Evolutionary conservation across 2,113 vertebrate species (phyloP).

Genomic region (Coturnix japonica): DNA sequence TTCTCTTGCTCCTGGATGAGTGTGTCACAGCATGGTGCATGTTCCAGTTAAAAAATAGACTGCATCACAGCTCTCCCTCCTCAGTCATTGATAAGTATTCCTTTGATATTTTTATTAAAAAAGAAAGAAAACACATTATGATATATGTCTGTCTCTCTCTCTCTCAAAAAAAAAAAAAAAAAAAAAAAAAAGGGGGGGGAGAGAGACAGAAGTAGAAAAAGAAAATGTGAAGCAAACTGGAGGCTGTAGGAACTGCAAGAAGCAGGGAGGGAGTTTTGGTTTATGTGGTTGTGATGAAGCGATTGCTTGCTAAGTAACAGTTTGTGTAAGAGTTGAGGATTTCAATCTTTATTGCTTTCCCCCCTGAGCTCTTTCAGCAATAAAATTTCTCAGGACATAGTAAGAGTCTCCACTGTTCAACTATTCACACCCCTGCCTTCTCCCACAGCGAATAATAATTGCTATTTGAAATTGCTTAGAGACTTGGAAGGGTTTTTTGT

Average conservation of each 20-base stretch:
- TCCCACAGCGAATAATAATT: not conserved
- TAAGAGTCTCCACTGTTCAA: not conserved
- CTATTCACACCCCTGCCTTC: not conserved
- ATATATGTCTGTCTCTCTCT: slow-evolving; percentile 57
- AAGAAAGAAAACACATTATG: slow-evolving; percentile 74
- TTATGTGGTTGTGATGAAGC: slow-evolving; percentile 10
- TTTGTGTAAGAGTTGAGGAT: not conserved
- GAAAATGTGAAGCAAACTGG: not conserved
- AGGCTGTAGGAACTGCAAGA: slow-evolving; percentile 7
- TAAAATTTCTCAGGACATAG: not conserved
- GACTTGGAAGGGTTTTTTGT: not conserved
- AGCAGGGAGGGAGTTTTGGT: not conserved
- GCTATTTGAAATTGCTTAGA: not conserved
- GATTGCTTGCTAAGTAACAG: not conserved
- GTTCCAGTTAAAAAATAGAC: slow-evolving; percentile 82
- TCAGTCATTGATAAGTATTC: slow-evolving; percentile 74
- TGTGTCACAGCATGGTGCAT: slow-evolving; percentile 79
- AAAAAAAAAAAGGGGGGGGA: slow-evolving; percentile 16
- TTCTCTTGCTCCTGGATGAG: slow-evolving; percentile 78
- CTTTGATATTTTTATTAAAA: slow-evolving; percentile 82
- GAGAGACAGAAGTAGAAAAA: not conserved
- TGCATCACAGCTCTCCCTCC: slow-evolving; percentile 45
- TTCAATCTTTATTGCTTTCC: not conserved
- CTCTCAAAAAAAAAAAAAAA: not conserved
- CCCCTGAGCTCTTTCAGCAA: not conserved